These are phyloP conservation scores for Stenotaenia linearis DNA, from an alignment of 2,888 invertebrate genomes.

Conservation along the genomic window DNA sequence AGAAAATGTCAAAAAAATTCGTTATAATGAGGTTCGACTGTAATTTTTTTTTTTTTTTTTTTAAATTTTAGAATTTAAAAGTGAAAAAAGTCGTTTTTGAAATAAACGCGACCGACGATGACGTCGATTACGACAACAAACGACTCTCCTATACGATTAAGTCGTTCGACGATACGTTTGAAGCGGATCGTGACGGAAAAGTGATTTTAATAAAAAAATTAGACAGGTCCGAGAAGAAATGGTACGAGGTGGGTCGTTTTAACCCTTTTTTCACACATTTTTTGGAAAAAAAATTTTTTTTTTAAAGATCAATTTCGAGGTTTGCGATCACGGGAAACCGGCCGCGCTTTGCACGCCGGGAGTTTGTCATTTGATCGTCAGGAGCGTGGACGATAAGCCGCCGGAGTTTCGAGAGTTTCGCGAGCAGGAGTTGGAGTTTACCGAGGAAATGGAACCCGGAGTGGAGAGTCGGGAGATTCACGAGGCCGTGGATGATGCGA, in stretches of 20 bases:
- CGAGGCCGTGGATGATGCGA: background rate
- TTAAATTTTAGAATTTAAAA: background rate
- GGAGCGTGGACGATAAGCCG: too few species aligned
- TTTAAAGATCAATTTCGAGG: too few species aligned
- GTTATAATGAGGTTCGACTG: too few species aligned
- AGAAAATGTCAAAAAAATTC: too few species aligned
- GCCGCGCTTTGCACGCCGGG: too few species aligned
- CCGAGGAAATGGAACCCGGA: background rate
- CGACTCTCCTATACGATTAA: background rate
- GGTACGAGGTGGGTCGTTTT: background rate
- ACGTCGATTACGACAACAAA: background rate
- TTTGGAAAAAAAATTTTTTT: background rate
- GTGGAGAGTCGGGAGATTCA: background rate
- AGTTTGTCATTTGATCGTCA: too few species aligned
- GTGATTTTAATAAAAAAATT: background rate
- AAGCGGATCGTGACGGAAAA: background rate
- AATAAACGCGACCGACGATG: background rate
- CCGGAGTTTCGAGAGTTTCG: background rate
- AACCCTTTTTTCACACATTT: background rate
- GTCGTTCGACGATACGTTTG: background rate
- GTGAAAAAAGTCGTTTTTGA: background rate
- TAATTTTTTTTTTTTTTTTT: too few species aligned
- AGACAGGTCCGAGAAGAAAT: background rate
- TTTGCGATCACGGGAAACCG: too few species aligned
- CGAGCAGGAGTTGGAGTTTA: background rate